These are phyloP conservation scores for Dexiosoma caninum DNA, from an alignment of 2,888 invertebrate species.

Conservation along the genomic window DNA sequence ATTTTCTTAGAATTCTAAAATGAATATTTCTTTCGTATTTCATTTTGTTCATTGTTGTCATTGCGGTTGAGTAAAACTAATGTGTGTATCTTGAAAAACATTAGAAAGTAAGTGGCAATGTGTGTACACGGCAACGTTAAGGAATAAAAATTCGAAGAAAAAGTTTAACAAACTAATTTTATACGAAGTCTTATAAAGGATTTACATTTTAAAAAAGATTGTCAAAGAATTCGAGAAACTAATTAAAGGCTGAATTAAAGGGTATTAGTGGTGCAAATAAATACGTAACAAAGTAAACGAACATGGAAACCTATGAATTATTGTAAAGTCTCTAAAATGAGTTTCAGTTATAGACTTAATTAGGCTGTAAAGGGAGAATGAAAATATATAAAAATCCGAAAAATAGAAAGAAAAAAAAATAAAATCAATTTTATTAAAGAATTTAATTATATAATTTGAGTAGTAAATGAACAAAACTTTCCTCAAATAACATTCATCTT, in stretches of 20 bases:
- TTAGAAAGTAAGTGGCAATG: not conserved
- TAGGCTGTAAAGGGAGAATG: no score
- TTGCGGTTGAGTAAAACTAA: constrained; percentile 33
- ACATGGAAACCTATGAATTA: constrained; percentile 4
- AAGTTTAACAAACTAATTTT: constrained; percentile 53
- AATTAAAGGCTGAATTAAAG: constrained; percentile 58
- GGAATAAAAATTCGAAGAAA: not conserved
- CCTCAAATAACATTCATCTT: no score
- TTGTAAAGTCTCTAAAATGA: not conserved
- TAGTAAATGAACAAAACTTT: no score
- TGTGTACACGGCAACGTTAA: not conserved
- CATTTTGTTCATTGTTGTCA: not conserved
- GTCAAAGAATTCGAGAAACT: constrained; percentile 54
- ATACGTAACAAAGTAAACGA: not conserved
- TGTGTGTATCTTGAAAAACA: not conserved
- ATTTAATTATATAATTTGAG: no score
- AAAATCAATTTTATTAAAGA: no score
- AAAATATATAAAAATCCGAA: no score
- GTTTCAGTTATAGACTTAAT: not conserved
- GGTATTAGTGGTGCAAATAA: constrained; percentile 42
- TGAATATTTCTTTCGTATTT: constrained; percentile 17
- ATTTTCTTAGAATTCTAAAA: constrained; percentile 53
- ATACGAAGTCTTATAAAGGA: constrained; percentile 61
- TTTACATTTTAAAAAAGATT: constrained; percentile 57
- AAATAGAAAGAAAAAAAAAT: no score